These are phyloP conservation scores for Myanophis thanlyinensis DNA, from an alignment of 2,113 vertebrate species.

Conservation along the genomic window DNA sequence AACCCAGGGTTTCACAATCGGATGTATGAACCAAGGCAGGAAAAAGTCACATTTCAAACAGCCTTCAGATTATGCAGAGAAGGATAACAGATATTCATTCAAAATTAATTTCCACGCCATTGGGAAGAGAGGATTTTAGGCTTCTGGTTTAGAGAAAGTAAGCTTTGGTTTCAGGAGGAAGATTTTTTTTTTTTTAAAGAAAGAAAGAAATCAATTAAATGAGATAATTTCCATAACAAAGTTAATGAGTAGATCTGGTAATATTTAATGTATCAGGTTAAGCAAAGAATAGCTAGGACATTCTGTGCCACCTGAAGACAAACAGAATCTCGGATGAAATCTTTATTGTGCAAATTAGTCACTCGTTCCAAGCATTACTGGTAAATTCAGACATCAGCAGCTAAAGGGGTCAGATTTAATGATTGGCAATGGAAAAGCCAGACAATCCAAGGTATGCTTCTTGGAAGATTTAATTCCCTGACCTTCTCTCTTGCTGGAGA, in stretches of 20 bases:
- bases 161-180: constrained; percentile 58
- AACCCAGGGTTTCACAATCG: neutral
- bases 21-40: neutral
- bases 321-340: constrained; percentile 57
- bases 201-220: constrained; percentile 51
- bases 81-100: neutral
- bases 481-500: constrained; percentile 44
- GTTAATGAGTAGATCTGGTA: constrained; percentile 57
- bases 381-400: constrained; percentile 48
- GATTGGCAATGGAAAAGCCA: constrained; percentile 39
- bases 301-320: constrained; percentile 56
- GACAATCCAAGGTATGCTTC: constrained; percentile 38
- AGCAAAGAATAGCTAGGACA: constrained; percentile 59
- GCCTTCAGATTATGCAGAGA: neutral
- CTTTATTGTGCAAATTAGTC: constrained; percentile 59
- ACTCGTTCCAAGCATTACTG: constrained; percentile 55
- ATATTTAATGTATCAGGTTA: constrained; percentile 58
- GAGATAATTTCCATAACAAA: constrained; percentile 47
- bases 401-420: constrained; percentile 41
- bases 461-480: constrained; percentile 13
- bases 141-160: constrained; percentile 42
- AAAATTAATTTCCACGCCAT: neutral
- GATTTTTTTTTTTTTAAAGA: constrained; percentile 38
- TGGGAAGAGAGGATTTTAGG: neutral
- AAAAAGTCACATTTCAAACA: neutral